Conservation (phyloP, 2,888 invertebrate genomes). For the Oxystoma pomonae region DNA sequence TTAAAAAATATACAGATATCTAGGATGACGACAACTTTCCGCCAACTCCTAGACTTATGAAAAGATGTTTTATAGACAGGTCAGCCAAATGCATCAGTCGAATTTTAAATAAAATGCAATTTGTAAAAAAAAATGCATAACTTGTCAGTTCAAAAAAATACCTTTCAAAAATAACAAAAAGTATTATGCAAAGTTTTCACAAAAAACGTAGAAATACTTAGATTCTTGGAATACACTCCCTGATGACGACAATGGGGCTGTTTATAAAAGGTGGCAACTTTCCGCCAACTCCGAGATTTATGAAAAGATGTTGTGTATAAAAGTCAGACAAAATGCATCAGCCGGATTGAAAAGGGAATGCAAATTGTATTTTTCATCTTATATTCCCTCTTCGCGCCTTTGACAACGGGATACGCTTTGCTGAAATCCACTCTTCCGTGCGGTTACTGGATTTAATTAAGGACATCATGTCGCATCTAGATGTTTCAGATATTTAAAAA, state of each 20-base stretch:
- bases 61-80: conserved; percentile 22
- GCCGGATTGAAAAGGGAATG: conserved; percentile 21
- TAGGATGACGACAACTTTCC: conserved; percentile 15
- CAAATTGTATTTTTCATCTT: conserved; percentile 23
- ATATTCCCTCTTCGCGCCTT: background rate
- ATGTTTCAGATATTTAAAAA: no score
- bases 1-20: no score
- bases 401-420: background rate
- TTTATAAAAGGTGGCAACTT: conserved; percentile 19
- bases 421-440: background rate
- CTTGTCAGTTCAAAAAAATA: no score
- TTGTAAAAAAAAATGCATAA: no score
- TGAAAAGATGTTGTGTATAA: conserved; percentile 23
- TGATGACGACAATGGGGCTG: conserved; percentile 3
- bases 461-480: no score
- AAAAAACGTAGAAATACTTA: no score
- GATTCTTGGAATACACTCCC: background rate
- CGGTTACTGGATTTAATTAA: background rate
- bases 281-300: conserved; percentile 15
- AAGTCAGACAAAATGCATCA: conserved; percentile 21
- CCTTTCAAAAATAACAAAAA: no score
- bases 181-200: no score
- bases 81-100: conserved; percentile 19
- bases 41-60: conserved; percentile 18
- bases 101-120: no score